These are phyloP conservation scores for Oreamnos americanus DNA, from an alignment of 2,113 vertebrate genomes.

Conservation along the genomic window DNA sequence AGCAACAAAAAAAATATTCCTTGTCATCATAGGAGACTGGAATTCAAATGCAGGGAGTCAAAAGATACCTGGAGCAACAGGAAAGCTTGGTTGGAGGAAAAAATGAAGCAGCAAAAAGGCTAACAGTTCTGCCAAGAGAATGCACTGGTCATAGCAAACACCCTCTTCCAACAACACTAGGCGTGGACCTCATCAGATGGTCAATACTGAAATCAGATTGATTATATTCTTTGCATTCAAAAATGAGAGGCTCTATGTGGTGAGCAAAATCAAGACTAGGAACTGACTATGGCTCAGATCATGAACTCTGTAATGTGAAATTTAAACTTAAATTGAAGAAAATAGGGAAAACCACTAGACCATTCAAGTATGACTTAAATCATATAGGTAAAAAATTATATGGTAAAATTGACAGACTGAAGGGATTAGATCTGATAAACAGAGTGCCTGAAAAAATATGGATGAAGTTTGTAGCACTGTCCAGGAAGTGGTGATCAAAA, in stretches of 20 bases:
- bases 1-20: not conserved
- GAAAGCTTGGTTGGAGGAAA: not conserved
- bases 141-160: not conserved
- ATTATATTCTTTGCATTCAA: not conserved
- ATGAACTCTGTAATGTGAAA: not conserved
- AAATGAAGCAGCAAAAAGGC: not conserved
- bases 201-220: not conserved
- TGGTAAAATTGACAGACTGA: not conserved
- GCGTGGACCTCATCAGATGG: not conserved
- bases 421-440: not conserved
- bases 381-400: too few relatives aligned
- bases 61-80: not conserved
- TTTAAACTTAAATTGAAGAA: not conserved
- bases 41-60: not conserved
- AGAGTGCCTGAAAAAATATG: not conserved
- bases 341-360: not conserved
- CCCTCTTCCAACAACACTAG: not conserved
- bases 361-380: not conserved
- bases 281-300: not conserved
- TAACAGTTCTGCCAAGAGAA: not conserved
- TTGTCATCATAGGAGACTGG: not conserved
- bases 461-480: not conserved
- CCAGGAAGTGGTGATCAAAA: not conserved
- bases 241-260: not conserved
- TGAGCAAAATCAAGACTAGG: not conserved